A percentile compares a stretch with the other conserved stretches of the same genome.
These are phyloP conservation scores for Aethina tumida DNA, from an alignment of 1,140 invertebrate species.

Conservation along the genomic window DNA sequence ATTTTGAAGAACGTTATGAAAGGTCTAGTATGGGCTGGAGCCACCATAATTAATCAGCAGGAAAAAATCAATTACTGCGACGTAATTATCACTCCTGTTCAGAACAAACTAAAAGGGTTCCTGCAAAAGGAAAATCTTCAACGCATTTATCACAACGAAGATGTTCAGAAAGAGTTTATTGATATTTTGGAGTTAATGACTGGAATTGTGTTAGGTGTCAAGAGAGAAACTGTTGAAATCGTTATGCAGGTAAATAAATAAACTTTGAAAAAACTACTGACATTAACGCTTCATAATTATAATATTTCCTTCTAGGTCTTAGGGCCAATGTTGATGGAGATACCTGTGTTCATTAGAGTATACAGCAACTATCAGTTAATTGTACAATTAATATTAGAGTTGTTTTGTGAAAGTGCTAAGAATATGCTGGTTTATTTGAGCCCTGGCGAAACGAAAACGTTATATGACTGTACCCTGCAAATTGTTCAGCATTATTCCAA, in stretches of 20 bases:
- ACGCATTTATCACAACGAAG: slow-evolving; percentile 46
- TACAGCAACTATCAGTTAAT: slow-evolving; percentile 78
- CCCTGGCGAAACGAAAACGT: slow-evolving; percentile 44
- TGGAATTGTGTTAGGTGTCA: slow-evolving; percentile 42
- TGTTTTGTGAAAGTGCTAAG: slow-evolving; percentile 61
- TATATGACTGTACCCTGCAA: slow-evolving; percentile 54
- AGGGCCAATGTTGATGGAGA: slow-evolving; percentile 51
- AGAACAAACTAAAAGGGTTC: slow-evolving; percentile 47
- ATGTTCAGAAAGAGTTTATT: slow-evolving; percentile 48
- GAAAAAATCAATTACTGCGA: slow-evolving; percentile 39
- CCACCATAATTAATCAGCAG: slow-evolving; percentile 28
- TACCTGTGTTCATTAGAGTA: slow-evolving; percentile 55
- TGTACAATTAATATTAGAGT: slow-evolving; percentile 66
- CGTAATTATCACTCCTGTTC: slow-evolving; percentile 51
- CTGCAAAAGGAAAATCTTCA: slow-evolving; percentile 47
- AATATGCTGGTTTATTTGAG: slow-evolving; percentile 57
- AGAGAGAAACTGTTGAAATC: neutral
- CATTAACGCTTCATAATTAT: neutral
- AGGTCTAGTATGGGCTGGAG: slow-evolving; percentile 43
- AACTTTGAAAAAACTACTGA: neutral
- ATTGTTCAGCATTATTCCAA: slow-evolving; percentile 63
- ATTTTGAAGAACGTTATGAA: slow-evolving; percentile 44
- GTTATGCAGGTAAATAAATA: neutral
- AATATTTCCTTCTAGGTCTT: slow-evolving; percentile 39
- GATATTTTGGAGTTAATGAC: slow-evolving; percentile 56